Conservation (phyloP, 2,888 invertebrate genomes). For the Drosophila gaucha region DNA sequence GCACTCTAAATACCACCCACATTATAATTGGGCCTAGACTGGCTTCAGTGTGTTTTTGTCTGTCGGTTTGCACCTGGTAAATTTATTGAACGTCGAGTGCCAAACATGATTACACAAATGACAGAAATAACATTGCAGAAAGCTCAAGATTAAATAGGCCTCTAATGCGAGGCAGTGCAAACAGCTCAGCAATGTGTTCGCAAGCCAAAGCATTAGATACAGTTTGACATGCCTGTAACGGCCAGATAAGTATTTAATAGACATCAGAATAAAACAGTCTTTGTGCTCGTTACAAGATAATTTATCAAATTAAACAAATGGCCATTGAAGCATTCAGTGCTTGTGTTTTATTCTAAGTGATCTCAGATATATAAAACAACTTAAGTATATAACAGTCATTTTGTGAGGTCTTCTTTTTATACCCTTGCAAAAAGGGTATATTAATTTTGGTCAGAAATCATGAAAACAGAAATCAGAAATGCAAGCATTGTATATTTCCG, state of each 20-base stretch:
- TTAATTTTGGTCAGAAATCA: too few relatives aligned
- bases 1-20: constrained; percentile 60
- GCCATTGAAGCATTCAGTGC: background rate
- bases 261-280: background rate
- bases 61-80: constrained; percentile 24
- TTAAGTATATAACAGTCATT: background rate
- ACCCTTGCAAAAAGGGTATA: too few relatives aligned
- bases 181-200: constrained; percentile 19
- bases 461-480: too few relatives aligned
- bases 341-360: background rate
- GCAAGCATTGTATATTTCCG: too few relatives aligned
- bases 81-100: constrained; percentile 49
- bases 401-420: constrained; percentile 2
- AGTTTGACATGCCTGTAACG: constrained; percentile 21
- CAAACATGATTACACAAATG: constrained; percentile 57
- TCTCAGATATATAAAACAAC: background rate
- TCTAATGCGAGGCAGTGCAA: constrained; percentile 51
- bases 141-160: constrained; percentile 48
- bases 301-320: constrained; percentile 9
- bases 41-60: constrained; percentile 16
- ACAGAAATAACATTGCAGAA: constrained; percentile 41
- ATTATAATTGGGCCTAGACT: constrained; percentile 51
- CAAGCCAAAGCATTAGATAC: constrained; percentile 27
- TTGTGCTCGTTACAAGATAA: constrained; percentile 2
- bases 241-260: constrained; percentile 17